Conservation (phyloP, 2,113 vertebrate genomes). For the Hypanus sabinus region DNA sequence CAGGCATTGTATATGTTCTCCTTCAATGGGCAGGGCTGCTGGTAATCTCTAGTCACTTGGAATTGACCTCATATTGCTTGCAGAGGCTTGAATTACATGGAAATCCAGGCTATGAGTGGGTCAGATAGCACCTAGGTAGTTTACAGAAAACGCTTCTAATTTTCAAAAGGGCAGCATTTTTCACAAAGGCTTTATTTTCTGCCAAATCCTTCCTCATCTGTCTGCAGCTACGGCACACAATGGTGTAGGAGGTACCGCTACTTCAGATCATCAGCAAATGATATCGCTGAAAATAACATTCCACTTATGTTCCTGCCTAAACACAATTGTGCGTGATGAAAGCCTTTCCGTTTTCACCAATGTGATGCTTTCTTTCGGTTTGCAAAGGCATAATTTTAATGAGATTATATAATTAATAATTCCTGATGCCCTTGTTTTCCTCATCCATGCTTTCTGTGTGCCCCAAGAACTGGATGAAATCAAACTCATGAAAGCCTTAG, state of each 20-base stretch:
- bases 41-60: neutral
- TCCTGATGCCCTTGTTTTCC: neutral
- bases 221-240: neutral
- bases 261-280: neutral
- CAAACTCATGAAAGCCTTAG: neutral
- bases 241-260: neutral
- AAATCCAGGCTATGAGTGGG: neutral
- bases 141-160: neutral
- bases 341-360: neutral
- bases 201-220: neutral
- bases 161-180: neutral
- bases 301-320: neutral
- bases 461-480: neutral
- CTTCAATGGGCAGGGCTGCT: neutral
- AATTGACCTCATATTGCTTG: neutral
- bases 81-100: slow-evolving; percentile 3
- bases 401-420: neutral
- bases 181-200: neutral
- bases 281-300: neutral
- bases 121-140: neutral
- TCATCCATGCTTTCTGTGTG: neutral
- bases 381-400: neutral
- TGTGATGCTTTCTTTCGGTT: neutral
- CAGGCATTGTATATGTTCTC: neutral
- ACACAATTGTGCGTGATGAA: neutral